phyloP scores from a whole-genome alignment of 2,797 vertebrate species.

The Neoniphon sammara region DNA sequence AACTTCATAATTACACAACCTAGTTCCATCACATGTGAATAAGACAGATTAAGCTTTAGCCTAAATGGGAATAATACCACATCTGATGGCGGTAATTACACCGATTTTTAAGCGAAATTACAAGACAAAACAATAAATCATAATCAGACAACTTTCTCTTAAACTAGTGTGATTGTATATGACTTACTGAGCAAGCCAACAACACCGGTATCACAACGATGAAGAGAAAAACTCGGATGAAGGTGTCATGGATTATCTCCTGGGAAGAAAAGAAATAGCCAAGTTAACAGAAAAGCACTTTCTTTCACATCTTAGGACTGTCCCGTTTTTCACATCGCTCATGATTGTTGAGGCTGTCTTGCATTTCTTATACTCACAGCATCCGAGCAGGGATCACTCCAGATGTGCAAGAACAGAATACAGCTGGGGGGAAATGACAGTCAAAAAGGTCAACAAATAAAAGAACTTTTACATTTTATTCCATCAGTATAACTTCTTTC shows the following conservation, averaged over 20 bases:
- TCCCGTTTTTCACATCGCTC: not conserved
- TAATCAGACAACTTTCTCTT: not conserved
- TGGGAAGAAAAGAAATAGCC: slow-evolving; percentile 36
- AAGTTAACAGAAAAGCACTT: not conserved
- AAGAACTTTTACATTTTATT: not conserved
- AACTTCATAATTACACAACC: not conserved
- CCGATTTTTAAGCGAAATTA: not conserved
- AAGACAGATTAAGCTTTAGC: not conserved
- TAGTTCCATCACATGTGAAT: not conserved
- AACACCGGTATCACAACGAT: slow-evolving; percentile 77
- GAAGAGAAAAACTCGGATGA: slow-evolving; percentile 73
- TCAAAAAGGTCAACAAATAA: slow-evolving; percentile 2
- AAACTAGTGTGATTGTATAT: not conserved
- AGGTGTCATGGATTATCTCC: slow-evolving; percentile 55
- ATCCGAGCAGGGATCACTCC: slow-evolving; percentile 68
- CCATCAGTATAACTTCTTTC: not conserved
- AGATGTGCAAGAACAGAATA: slow-evolving; percentile 81
- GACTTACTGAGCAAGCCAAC: slow-evolving; percentile 81
- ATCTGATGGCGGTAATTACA: too few relatives aligned
- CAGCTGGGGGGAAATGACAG: slow-evolving; percentile 76
- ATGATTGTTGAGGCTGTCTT: not conserved
- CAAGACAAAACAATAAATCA: not conserved
- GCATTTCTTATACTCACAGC: slow-evolving; percentile 61
- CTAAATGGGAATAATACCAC: too few relatives aligned
- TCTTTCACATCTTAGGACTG: not conserved